phyloP scores from a whole-genome alignment of 1,140 invertebrate species.

The Heliconius eleuchia region DNA sequence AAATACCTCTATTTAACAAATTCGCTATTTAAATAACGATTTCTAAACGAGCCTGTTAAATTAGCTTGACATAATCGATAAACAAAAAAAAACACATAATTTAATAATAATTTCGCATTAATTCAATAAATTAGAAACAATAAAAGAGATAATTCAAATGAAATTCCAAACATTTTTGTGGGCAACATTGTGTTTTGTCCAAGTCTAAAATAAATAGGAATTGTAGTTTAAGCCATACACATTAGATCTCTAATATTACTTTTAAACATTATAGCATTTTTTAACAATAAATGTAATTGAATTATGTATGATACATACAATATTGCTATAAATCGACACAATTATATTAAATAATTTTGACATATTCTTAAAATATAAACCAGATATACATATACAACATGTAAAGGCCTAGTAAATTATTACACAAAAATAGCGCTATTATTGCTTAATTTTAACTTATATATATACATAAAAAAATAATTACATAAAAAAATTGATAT shows the following conservation, averaged over 20 bases:
- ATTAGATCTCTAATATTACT: not conserved
- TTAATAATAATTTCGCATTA: too few relatives aligned
- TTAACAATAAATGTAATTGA: not conserved
- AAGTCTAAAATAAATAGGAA: not conserved
- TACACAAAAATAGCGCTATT: not conserved
- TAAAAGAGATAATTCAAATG: too few relatives aligned
- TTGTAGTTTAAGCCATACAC: not conserved
- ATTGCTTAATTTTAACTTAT: not conserved
- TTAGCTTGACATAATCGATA: not conserved
- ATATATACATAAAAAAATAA: not conserved
- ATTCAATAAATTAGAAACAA: too few relatives aligned
- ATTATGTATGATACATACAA: not conserved
- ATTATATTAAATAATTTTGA: not conserved
- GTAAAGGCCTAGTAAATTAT: not conserved
- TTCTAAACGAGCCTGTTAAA: not conserved
- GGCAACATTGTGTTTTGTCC: too few relatives aligned
- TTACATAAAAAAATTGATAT: not conserved
- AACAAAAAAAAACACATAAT: too few relatives aligned
- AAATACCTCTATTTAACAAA: conserved; percentile 25
- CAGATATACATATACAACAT: not conserved
- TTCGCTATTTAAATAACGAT: conserved; percentile 20
- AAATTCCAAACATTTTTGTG: too few relatives aligned
- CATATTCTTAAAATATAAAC: not conserved
- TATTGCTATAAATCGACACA: not conserved
- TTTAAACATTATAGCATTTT: not conserved